Base-by-base conservation (phyloP, 2,113 vertebrate species). In the Chrysochloris asiatica region DNA sequence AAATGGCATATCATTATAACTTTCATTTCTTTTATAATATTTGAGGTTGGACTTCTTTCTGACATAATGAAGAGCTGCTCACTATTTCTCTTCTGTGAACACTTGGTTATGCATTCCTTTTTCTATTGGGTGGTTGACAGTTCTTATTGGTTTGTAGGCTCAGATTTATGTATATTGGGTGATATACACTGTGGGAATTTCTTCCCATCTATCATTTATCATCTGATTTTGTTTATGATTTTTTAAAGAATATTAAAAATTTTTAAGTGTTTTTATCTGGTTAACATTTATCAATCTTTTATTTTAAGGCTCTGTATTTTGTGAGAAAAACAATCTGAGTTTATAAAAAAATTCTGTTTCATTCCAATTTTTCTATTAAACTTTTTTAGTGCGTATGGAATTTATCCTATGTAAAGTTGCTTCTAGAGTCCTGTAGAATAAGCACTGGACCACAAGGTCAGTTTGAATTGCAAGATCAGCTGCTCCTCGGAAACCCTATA, bases 21-120 rank as follows among this genome's bases (percentile, higher is more conserved):
- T 91, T 93, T 93, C 10, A n/a, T 65, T 92, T 91, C 0, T 90
- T 91, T 91, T 78, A 41, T 33, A 85, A 69, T 75, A 26, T 10
- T 41, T 71, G 36, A 71, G 38, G 19, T 71, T 71, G 47, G 54
- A 24, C 16, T 71, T 71, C 43, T 69, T n/a, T n/a, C n/a, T n/a
- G n/a, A n/a, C n/a, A n/a, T n/a, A n/a, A n/a, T n/a, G n/a, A n/a
- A n/a, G n/a, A n/a, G n/a, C n/a, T n/a, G n/a, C n/a, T n/a, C n/a
- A n/a, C n/a, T n/a, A n/a, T n/a, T n/a, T n/a, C n/a, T 67, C 41
- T 41, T n/a, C 36, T 71, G 36, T 9, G 52, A 17, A 17, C n/a
- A n/a, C n/a, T n/a, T n/a, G n/a, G n/a, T n/a, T n/a, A n/a, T n/a
- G n/a, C n/a, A n/a, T n/a, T n/a, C n/a, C n/a, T n/a, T n/a, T n/a